Percentiles rank a stretch among this genome's conserved stretches.
Evolutionary conservation across 2,888 invertebrate genomes (phyloP).

Genomic region (Sphaerophoria taeniata): DNA sequence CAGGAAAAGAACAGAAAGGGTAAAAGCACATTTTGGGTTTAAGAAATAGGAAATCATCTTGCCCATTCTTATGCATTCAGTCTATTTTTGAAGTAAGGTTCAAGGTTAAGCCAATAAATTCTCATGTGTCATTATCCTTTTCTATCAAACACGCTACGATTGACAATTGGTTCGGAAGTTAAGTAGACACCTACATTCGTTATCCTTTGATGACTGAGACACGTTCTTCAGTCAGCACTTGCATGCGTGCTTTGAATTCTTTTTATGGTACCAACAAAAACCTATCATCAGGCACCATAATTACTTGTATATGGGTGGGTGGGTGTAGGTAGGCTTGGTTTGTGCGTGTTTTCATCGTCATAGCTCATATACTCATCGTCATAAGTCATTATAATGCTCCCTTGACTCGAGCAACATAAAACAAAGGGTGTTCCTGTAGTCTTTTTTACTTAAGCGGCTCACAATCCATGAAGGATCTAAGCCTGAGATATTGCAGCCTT

Average conservation of each 20-base stretch:
- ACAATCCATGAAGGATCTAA: too few species aligned
- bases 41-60: neutral
- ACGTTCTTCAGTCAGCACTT: neutral
- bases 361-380: too few species aligned
- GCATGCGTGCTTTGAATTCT: constrained; percentile 13
- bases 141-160: constrained; percentile 1
- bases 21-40: neutral
- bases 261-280: neutral
- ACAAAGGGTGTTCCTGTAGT: neutral
- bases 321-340: too few species aligned
- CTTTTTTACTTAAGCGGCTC: too few species aligned
- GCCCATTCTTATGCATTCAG: neutral
- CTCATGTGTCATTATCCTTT: constrained; percentile 14
- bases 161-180: constrained; percentile 1
- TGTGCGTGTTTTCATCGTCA: too few species aligned
- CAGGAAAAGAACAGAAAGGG: neutral
- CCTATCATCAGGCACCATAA: neutral
- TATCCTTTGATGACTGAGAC: neutral
- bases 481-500: too few species aligned
- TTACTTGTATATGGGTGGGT: too few species aligned
- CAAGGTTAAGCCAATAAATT: constrained; percentile 5
- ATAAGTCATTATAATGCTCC: too few species aligned
- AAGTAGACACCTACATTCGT: neutral
- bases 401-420: neutral
- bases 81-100: neutral